Evolutionary conservation across 2,797 vertebrate species (phyloP), one percentile per base, ranked within the genome.

Genomic region (Diglossa cyanea): DNA sequence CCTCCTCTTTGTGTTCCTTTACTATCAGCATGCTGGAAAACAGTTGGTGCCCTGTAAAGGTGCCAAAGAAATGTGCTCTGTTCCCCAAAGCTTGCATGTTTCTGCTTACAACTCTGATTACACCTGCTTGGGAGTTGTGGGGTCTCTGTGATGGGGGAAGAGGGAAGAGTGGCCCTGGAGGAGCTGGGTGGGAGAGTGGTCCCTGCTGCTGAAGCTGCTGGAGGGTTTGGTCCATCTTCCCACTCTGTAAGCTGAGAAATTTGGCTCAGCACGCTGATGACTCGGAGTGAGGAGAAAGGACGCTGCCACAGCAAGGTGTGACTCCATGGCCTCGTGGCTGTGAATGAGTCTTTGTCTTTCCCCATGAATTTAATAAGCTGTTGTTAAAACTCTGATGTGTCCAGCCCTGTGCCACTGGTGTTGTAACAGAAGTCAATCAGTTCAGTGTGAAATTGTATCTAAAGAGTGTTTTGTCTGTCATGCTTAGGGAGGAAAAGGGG

Each of bases 1-100:
- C 60, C 90, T 92, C 90, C 68, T 91, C 81, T 95, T 88, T 86
- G 51, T 68, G 77, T 78, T 95, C 92, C 44, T 93, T 95, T 88
- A 50, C 75, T 57, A 11, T 78, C 55, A 12, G 5, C 30, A 2
- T 33, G 85, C 81, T 77, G 62, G 37, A 78, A 91, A 81, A 87
- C 92, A 94, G 76, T 90, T 12, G 26, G 30, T 24, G 20, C 14
- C 9, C 39, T 68, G 31, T 73, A 35, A 65, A 18, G 33, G 23
- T n/a, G 65, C 88, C 23, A 45, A 76, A 72, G 70, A 95, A 87
- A 72, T 8, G 53, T 1, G 6, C 50, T 71, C 66, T 0, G 0
- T 57, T 47, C 37, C 19, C 57, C 58, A 16, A 44, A 62, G 54
- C 5, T 17, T 66, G 66, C 0, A 4, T 50, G 11, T 25, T 79